Evolutionary conservation across 1,140 invertebrate species (phyloP).

Genomic region (Cotesia typhae): DNA sequence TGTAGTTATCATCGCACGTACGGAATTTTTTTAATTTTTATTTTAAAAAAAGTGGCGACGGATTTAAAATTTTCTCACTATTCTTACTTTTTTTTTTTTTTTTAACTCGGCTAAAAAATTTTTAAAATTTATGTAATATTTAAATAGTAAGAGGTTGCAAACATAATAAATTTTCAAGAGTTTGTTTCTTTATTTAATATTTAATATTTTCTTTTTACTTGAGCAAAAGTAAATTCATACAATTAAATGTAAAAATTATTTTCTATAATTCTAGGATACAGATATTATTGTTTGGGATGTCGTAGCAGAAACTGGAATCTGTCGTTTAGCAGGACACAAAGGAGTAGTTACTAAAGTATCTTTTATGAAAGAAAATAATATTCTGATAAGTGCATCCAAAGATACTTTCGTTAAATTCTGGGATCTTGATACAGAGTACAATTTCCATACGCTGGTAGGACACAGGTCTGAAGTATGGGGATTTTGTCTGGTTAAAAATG

Average conservation of each 20-base stretch:
- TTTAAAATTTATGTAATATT: too few species aligned
- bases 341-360: constrained; percentile 85
- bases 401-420: constrained; percentile 97
- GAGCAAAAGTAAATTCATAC: too few species aligned
- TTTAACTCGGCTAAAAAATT: too few species aligned
- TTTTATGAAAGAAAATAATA: constrained; percentile 82
- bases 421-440: constrained; percentile 94
- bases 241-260: constrained; percentile 1
- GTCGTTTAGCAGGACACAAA: constrained; percentile 91
- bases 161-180: too few species aligned
- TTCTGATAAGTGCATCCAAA: constrained; percentile 89
- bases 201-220: too few species aligned
- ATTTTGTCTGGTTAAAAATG: constrained; percentile 80
- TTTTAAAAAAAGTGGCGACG: too few species aligned
- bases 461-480: constrained; percentile 87
- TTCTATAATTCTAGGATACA: constrained; percentile 74
- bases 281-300: constrained; percentile 96
- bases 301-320: constrained; percentile 88
- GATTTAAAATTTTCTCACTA: too few species aligned
- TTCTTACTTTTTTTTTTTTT: too few species aligned
- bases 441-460: constrained; percentile 91
- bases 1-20: too few species aligned
- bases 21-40: too few species aligned
- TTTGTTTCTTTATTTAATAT: too few species aligned
- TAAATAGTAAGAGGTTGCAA: too few species aligned